A percentile compares a stretch with the other conserved stretches of the same genome.
phyloP scores from a whole-genome alignment of 2,797 vertebrate species.

The Austrolebias charrua region DNA sequence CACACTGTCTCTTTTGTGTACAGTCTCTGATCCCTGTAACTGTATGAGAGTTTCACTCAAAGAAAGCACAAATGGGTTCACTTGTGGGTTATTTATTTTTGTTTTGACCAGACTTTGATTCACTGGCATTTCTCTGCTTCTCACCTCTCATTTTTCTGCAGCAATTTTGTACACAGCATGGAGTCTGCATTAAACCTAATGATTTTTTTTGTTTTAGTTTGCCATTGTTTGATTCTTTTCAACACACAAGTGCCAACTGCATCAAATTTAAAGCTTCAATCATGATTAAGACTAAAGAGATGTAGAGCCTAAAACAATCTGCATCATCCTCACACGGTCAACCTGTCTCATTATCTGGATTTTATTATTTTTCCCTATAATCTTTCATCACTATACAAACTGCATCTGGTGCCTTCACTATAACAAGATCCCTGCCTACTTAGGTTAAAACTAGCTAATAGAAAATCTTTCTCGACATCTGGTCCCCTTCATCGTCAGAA shows the following conservation, averaged over 20 bases:
- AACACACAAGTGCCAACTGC: conserved; percentile 12
- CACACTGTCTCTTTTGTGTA: conserved; percentile 6
- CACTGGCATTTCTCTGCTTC: neutral
- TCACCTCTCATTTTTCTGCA: neutral
- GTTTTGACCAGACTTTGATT: neutral
- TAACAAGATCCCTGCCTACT: conserved; percentile 40
- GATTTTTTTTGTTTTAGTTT: conserved; percentile 1
- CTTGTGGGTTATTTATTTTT: neutral
- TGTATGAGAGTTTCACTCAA: conserved; percentile 8
- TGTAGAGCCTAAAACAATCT: conserved; percentile 11
- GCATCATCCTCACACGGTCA: neutral
- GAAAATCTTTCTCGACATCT: conserved; percentile 56
- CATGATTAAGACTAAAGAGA: conserved; percentile 27
- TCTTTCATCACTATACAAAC: conserved; percentile 53
- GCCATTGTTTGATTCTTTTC: neutral
- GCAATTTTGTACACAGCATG: neutral
- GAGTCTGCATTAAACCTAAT: neutral
- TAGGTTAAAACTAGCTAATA: conserved; percentile 42
- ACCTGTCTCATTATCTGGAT: conserved; percentile 29
- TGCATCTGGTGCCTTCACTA: conserved; percentile 45
- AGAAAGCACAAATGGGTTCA: neutral
- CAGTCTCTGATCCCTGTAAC: neutral
- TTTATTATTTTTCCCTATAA: conserved; percentile 10
- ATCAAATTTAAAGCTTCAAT: conserved; percentile 22
- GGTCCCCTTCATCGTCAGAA: conserved; percentile 17